A percentile compares a stretch with the other conserved stretches of the same genome.
Evolutionary conservation across 2,888 invertebrate genomes (phyloP).

Genomic region (Abscondita cerata): DNA sequence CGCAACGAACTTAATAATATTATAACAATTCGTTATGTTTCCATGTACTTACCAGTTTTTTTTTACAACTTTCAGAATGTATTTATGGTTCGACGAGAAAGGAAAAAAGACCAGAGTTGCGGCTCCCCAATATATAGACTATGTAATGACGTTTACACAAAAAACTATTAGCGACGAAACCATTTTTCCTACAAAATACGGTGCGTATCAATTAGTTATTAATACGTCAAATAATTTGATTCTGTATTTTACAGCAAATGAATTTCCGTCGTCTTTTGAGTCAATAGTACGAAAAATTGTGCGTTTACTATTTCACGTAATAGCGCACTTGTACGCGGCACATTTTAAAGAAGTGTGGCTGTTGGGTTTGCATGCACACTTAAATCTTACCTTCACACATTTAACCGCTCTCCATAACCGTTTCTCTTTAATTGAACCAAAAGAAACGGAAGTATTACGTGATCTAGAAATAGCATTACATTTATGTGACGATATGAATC

Average conservation of each 20-base stretch:
- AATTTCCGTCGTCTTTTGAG: slow-evolving; percentile 95
- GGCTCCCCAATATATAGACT: slow-evolving; percentile 98
- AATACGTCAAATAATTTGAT: slow-evolving; percentile 3
- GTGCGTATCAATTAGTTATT: slow-evolving; percentile 62
- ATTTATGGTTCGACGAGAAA: slow-evolving; percentile 98
- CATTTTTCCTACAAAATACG: slow-evolving; percentile 98
- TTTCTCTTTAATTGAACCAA: slow-evolving; percentile 91
- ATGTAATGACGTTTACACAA: slow-evolving; percentile 98
- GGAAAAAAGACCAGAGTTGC: slow-evolving; percentile 97
- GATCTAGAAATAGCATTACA: slow-evolving; percentile 88
- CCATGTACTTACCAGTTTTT: no score
- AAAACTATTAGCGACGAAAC: slow-evolving; percentile 96
- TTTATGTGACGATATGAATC: slow-evolving; percentile 47
- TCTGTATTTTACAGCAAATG: slow-evolving; percentile 72
- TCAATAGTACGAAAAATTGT: slow-evolving; percentile 95
- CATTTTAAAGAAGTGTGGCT: slow-evolving; percentile 96
- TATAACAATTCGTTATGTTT: no score
- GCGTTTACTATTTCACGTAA: slow-evolving; percentile 95
- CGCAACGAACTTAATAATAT: no score
- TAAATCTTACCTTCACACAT: slow-evolving; percentile 97
- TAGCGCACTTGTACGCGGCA: slow-evolving; percentile 97
- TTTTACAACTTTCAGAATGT: slow-evolving; percentile 87
- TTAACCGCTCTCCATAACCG: slow-evolving; percentile 86
- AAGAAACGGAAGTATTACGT: slow-evolving; percentile 94
- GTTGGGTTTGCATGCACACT: slow-evolving; percentile 93